phyloP scores from a whole-genome alignment of 2,113 vertebrate genomes.

The Pelobates fuscus region DNA sequence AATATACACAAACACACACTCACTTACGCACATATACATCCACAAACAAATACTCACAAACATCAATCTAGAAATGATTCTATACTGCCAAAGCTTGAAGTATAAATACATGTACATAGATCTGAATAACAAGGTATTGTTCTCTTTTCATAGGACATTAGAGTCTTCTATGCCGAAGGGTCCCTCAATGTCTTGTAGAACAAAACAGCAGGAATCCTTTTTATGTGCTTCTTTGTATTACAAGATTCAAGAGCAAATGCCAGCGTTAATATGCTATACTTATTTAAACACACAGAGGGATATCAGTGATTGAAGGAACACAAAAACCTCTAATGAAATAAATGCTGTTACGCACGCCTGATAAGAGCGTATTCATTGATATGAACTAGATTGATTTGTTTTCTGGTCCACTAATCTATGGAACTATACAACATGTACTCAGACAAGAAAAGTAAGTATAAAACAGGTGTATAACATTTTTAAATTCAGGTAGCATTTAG shows the following conservation, averaged over 20 bases:
- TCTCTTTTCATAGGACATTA: conserved; percentile 37
- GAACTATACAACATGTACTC: no score
- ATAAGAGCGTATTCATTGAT: conserved; percentile 34
- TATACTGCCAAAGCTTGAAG: conserved; percentile 1
- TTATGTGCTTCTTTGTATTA: conserved; percentile 51
- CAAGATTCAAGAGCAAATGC: conserved; percentile 47
- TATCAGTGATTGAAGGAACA: conserved; percentile 44
- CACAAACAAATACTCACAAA: no score
- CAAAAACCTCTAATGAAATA: conserved; percentile 33
- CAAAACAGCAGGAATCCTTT: conserved; percentile 47
- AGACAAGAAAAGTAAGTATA: no score
- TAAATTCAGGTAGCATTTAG: no score
- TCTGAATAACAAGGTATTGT: conserved; percentile 49
- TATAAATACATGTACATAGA: conserved; percentile 42
- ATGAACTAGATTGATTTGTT: conserved; percentile 30
- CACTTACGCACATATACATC: no score
- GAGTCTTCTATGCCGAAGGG: conserved; percentile 46
- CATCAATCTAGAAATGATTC: no score
- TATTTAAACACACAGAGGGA: conserved; percentile 52
- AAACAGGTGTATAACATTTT: no score
- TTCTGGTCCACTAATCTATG: conserved; percentile 19
- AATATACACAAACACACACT: no score
- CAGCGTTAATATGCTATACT: conserved; percentile 51
- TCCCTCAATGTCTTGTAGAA: conserved; percentile 43
- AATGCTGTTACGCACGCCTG: conserved; percentile 33